Evolutionary conservation across 2,888 invertebrate species (phyloP), one percentile per base, ranked within the genome.

Genomic region (Pseudococcus jackbeardsleyi): DNA sequence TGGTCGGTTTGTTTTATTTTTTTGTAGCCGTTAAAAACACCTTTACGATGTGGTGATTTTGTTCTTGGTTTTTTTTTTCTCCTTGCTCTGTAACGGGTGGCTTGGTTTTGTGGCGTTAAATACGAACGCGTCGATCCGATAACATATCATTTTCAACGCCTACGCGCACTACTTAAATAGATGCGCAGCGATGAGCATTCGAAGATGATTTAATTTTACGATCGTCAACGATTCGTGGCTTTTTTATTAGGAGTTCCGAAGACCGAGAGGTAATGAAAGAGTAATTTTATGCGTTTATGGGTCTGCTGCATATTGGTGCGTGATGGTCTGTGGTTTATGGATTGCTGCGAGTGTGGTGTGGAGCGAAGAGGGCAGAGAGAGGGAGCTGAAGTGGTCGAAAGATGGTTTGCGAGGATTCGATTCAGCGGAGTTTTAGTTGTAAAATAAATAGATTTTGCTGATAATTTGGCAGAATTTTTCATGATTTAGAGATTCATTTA

Each of bases 101-200:
- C 79, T 82, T 46, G 79, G 79, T 82, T 46, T 46, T 82, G 46
- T 82, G 46, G 79, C 79, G 79, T 82, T 82, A 82, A 82, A 82
- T 82, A 82, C 72, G 72, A 8, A 82, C 79, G 79, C 79, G 79
- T 42, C 46, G 46, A 82, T 82, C 79, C 79, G 79, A 82, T 82
- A 82, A 82, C 79, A 82, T 82, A 82, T 82, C 79, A 82, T 82
- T 82, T 82, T 82, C 46, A 46, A 82, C 79, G 79, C 79, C 79
- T 82, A 82, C 79, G 79, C 39, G 79, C n/a, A 8, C 79, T 9
- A 82, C n/a, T 46, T 19, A 82, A 82, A 26, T 12, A 72, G 72
- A 72, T 72, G 72, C 33, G 72, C 8, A 33, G 72, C 72, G 72
- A 72, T 72, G 72, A 72, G 33, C 39, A 46, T 82, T 19, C 39